phyloP scores from a whole-genome alignment of 2,797 vertebrate species.

The Sciaenops ocellatus region DNA sequence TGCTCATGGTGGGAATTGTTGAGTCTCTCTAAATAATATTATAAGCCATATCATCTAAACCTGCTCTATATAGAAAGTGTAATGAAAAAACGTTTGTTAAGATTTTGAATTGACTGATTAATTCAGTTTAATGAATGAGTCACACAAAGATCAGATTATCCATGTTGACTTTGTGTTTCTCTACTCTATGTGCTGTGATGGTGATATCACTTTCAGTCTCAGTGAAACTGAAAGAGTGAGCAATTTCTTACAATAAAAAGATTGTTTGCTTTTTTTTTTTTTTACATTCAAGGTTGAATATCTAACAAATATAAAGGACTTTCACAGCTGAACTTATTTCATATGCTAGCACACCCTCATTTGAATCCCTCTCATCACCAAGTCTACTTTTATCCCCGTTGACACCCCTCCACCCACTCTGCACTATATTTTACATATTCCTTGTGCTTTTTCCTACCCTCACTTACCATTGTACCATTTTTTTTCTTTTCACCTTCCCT shows the following conservation, averaged over 20 bases:
- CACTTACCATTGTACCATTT: constrained; percentile 33
- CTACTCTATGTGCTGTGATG: neutral
- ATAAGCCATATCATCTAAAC: too few relatives aligned
- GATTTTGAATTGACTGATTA: too few relatives aligned
- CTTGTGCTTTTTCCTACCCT: constrained; percentile 18
- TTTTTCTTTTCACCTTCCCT: constrained; percentile 51
- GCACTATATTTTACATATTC: constrained; percentile 37
- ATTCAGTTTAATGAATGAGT: neutral
- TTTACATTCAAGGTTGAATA: neutral
- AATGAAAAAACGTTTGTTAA: too few relatives aligned
- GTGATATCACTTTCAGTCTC: too few relatives aligned
- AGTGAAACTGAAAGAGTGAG: too few relatives aligned
- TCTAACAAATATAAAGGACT: constrained; percentile 8
- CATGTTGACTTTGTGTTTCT: neutral
- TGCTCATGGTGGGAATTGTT: too few relatives aligned
- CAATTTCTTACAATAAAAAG: neutral
- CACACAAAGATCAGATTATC: neutral
- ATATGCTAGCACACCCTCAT: constrained; percentile 43
- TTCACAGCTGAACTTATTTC: constrained; percentile 33
- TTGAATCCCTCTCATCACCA: constrained; percentile 43
- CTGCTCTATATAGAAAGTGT: too few relatives aligned
- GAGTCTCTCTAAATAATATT: too few relatives aligned
- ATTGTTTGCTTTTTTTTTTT: neutral
- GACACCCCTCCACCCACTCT: constrained; percentile 57
- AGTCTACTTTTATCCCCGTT: constrained; percentile 46